Conservation (phyloP, 1,140 invertebrate species). For the Sycobia sp. region DNA sequence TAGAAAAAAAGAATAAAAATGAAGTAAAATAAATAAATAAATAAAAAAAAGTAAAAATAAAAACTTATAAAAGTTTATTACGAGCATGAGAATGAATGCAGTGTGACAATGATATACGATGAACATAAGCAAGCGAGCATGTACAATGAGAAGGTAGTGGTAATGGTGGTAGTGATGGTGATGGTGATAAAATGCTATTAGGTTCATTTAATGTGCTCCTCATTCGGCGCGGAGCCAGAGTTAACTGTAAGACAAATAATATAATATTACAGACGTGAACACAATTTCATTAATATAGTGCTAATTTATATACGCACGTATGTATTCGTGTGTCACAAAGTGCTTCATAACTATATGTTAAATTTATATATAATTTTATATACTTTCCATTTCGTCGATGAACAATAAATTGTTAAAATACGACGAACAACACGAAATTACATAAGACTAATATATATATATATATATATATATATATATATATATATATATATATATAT, state of each 20-base stretch:
- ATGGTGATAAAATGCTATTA: no score
- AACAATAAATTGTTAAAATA: slow-evolving; percentile 7
- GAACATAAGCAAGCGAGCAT: slow-evolving; percentile 29
- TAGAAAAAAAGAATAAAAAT: slow-evolving; percentile 4
- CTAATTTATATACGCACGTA: background rate
- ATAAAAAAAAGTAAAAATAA: background rate
- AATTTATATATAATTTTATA: background rate
- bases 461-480: no score
- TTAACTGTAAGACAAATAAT: no score
- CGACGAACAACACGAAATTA: slow-evolving; percentile 10
- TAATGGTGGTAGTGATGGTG: no score
- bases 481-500: no score
- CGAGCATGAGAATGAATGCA: slow-evolving; percentile 22
- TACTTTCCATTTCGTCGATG: background rate
- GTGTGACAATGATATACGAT: slow-evolving; percentile 22
- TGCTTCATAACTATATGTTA: background rate
- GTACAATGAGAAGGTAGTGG: slow-evolving; percentile 17
- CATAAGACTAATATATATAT: no score
- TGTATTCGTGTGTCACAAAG: background rate
- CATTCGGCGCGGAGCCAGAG: background rate
- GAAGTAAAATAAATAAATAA: slow-evolving; percentile 6
- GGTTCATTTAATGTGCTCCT: background rate
- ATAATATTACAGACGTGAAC: no score
- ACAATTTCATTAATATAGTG: background rate
- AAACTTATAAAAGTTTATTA: no score